Percentiles rank a stretch among this genome's conserved stretches.
Evolutionary conservation across 1,140 invertebrate species (phyloP).

Genomic region (Drosophila nikananu): DNA sequence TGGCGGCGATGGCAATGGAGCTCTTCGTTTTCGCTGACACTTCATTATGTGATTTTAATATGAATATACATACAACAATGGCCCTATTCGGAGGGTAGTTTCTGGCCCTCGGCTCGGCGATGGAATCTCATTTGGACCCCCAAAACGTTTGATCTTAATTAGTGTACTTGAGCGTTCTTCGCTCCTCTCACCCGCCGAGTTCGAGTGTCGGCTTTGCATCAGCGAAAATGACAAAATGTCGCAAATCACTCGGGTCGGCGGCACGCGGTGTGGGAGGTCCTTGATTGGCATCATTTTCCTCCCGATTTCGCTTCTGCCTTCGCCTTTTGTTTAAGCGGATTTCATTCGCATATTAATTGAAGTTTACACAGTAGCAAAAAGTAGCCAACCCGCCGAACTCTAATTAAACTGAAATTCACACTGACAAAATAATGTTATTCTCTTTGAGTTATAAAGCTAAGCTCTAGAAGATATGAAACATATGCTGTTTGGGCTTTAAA

Average conservation of each 20-base stretch:
- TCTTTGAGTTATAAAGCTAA: not conserved
- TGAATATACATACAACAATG: conserved; percentile 61
- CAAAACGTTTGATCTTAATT: conserved; percentile 80
- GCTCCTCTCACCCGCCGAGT: conserved; percentile 20
- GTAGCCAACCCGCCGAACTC: conserved; percentile 13
- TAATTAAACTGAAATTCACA: conserved; percentile 56
- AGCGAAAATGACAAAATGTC: conserved; percentile 82
- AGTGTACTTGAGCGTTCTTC: conserved; percentile 76
- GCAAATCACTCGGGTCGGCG: conserved; percentile 63
- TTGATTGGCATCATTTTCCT: conserved; percentile 72
- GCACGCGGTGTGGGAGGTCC: conserved; percentile 23
- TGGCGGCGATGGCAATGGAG: not conserved
- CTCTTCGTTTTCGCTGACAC: conserved; percentile 71
- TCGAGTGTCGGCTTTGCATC: conserved; percentile 78
- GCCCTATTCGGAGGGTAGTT: conserved; percentile 29
- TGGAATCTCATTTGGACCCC: conserved; percentile 70
- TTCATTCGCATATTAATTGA: conserved; percentile 81
- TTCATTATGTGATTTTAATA: conserved; percentile 83
- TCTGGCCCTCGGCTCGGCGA: conserved; percentile 17
- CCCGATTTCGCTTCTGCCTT: conserved; percentile 18
- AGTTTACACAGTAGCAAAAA: conserved; percentile 75
- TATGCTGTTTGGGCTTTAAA: too few relatives aligned
- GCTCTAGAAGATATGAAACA: not conserved
- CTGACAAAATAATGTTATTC: not conserved
- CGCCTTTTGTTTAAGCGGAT: conserved; percentile 78